Evolutionary conservation across 92 coral and sea anemone species (phyloP).

Genomic region (Muricea muricata): DNA sequence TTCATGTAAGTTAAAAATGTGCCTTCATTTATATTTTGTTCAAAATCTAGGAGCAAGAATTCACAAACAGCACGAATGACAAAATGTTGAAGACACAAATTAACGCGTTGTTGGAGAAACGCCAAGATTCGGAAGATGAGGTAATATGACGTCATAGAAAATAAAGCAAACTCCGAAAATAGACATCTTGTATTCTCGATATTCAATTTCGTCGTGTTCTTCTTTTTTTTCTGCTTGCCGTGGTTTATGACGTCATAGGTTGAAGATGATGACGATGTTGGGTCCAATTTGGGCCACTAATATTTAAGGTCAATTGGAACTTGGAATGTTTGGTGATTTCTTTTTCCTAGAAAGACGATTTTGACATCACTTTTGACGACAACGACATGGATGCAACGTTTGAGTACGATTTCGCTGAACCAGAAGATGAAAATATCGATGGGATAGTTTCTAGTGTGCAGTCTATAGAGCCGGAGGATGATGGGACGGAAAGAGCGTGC

Average conservation of each 20-base stretch:
- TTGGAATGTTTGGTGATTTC: too few relatives aligned
- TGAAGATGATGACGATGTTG: too few relatives aligned
- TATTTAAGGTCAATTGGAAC: too few relatives aligned
- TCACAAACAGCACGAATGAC: neutral
- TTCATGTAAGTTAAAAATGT: too few relatives aligned
- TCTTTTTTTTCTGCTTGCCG: too few relatives aligned
- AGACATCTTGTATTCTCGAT: too few relatives aligned
- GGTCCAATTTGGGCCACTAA: too few relatives aligned
- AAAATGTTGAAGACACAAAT: conserved; percentile 17
- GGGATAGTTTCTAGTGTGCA: neutral
- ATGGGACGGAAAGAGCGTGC: neutral
- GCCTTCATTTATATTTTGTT: neutral
- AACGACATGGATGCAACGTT: neutral
- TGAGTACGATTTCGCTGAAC: neutral
- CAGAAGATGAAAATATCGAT: neutral
- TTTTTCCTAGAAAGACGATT: neutral
- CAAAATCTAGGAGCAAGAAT: neutral
- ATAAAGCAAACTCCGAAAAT: too few relatives aligned
- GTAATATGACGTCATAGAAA: neutral
- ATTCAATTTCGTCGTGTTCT: too few relatives aligned
- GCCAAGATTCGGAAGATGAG: conserved; percentile 24
- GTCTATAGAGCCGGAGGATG: neutral
- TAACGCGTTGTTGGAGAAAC: conserved; percentile 1
- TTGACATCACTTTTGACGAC: neutral
- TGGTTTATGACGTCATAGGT: too few relatives aligned